Conservation (phyloP, 2,797 vertebrate species). For the Danio aesculapii region DNA sequence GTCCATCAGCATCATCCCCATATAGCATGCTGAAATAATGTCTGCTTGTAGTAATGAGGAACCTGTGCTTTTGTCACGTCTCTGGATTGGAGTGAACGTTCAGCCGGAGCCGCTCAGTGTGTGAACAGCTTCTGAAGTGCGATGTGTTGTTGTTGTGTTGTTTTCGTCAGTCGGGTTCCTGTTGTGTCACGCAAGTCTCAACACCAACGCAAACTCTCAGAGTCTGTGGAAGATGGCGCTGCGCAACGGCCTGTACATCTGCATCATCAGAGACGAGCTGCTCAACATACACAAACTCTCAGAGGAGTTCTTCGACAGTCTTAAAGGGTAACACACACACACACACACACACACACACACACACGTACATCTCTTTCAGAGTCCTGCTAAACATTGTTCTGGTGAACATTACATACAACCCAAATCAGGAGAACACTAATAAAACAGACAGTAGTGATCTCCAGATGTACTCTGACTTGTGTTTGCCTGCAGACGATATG, state of each 20-base stretch:
- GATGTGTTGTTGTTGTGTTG: neutral
- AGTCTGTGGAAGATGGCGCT: constrained; percentile 91
- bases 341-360: neutral
- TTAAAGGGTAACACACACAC: constrained; percentile 84
- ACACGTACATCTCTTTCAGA: too few relatives aligned
- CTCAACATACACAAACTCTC: constrained; percentile 89
- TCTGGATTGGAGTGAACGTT: too few relatives aligned
- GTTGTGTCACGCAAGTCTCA: constrained; percentile 88
- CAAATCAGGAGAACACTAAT: too few relatives aligned
- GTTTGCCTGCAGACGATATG: too few relatives aligned
- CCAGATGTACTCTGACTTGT: too few relatives aligned
- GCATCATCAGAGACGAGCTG: constrained; percentile 86
- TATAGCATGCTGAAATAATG: neutral
- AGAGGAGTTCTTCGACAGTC: constrained; percentile 85
- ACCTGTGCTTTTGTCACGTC: too few relatives aligned
- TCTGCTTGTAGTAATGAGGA: too few relatives aligned
- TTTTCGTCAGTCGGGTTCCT: constrained; percentile 87
- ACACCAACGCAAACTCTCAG: constrained; percentile 78
- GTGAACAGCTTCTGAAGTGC: neutral
- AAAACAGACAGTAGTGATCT: too few relatives aligned
- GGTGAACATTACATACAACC: too few relatives aligned
- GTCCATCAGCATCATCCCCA: neutral
- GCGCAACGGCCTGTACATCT: constrained; percentile 84
- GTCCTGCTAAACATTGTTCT: too few relatives aligned
- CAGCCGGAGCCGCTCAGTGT: neutral